Evolutionary conservation across 2,113 vertebrate species (phyloP), one percentile per base, ranked within the genome.

Genomic region (Colinus virginianus): DNA sequence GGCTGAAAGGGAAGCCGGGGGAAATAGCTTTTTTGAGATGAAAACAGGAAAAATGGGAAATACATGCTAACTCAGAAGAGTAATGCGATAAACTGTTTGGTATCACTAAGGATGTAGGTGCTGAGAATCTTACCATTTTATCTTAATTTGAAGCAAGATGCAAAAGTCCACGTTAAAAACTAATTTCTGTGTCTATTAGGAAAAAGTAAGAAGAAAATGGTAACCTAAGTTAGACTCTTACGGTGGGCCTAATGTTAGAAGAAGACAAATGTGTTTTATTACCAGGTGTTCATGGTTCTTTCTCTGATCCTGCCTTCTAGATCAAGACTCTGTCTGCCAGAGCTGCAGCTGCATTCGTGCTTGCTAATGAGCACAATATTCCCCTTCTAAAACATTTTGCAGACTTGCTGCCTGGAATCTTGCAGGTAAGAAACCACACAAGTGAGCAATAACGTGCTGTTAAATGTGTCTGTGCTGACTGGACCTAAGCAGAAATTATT

Each of bases 351-450:
- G 98, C 99, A 4, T 99, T 99, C 93, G 98, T 99, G n/a, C 97
- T 99, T 91, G 98, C 99, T 86, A 99, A 99, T 56, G 99, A 99
- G 90, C 97, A 98, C 95, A 99, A 99, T 95, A 96, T 98, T 8
- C 98, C 98, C 8, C 98, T 99, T 46, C 98, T 99, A 80, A 99
- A 99, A 97, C 99, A 99, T 95, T 99, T 99, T 91, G 94, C 99
- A 40, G 99, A 99, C 96, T 98, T 99, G 80, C 96, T 99, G 58
- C 99, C 99, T 1, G 99, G 99, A 84, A 98, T 99, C 83, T 97
- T 99, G 91, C 99, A 99, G 98, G 99, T 99, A 93, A 96, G 96
- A 87, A 92, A 56, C 70, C 8, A 34, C 51, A 15, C n/a, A 59
- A n/a, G 11, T 46, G 62, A 53, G 4, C 26, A 7, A n/a, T 46